phyloP scores from a whole-genome alignment of 2,888 invertebrate species.

The Orchesellides sinensis region DNA sequence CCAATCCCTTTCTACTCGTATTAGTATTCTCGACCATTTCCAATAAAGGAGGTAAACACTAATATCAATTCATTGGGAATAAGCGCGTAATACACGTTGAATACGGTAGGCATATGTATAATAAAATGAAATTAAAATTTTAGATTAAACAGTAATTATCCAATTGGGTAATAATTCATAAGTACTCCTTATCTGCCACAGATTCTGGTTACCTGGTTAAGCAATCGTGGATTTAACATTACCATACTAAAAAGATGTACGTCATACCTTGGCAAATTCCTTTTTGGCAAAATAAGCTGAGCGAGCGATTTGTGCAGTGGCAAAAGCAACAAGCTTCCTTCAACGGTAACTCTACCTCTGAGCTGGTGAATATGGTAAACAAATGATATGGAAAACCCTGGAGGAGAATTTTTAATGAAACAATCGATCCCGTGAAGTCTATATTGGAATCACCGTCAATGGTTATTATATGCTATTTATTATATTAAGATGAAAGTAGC shows the following conservation, averaged over 20 bases:
- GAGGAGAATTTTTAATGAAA: neutral
- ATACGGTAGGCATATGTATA: too few relatives aligned
- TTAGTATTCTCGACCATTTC: slow-evolving; percentile 27
- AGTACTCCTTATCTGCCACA: neutral
- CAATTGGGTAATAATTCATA: neutral
- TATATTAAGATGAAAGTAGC: neutral
- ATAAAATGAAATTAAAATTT: too few relatives aligned
- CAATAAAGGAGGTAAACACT: slow-evolving; percentile 27
- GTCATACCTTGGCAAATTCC: slow-evolving; percentile 35
- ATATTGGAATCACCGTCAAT: too few relatives aligned
- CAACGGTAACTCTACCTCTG: slow-evolving; percentile 7
- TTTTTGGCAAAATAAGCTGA: slow-evolving; percentile 19
- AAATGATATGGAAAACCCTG: slow-evolving; percentile 35
- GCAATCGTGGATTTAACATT: too few relatives aligned
- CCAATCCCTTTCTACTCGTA: slow-evolving; percentile 52
- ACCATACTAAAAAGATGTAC: too few relatives aligned
- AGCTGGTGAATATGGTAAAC: neutral
- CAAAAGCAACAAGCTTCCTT: slow-evolving; percentile 52
- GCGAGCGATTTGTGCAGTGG: slow-evolving; percentile 34
- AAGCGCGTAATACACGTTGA: neutral
- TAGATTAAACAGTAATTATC: neutral
- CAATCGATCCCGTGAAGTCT: neutral
- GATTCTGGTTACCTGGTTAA: too few relatives aligned
- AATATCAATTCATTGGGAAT: too few relatives aligned
- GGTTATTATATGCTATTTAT: neutral